phyloP scores from a whole-genome alignment of 2,797 vertebrate species.

The Amblyopsis hoosieri region DNA sequence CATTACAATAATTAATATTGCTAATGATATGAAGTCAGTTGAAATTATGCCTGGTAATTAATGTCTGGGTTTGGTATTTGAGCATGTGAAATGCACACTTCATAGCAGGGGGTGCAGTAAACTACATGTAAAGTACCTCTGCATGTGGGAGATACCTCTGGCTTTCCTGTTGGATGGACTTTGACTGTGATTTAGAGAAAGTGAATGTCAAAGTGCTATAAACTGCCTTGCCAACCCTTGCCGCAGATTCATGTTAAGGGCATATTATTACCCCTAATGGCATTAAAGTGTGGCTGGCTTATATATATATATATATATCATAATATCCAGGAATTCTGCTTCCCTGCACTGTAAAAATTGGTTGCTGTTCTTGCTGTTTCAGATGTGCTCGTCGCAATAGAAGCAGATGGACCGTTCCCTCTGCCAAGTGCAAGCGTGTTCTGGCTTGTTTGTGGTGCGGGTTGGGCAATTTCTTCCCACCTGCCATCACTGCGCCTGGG shows the following conservation, averaged over 20 bases:
- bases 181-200: constrained; percentile 66
- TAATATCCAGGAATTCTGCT: constrained; percentile 43
- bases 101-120: constrained; percentile 49
- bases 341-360: constrained; percentile 42
- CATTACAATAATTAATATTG: constrained; percentile 82
- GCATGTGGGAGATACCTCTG: constrained; percentile 29
- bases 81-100: constrained; percentile 56
- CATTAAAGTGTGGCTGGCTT: constrained; percentile 54
- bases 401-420: constrained; percentile 77
- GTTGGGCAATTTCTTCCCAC: constrained; percentile 79
- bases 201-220: constrained; percentile 57
- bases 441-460: constrained; percentile 79
- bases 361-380: constrained; percentile 60
- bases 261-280: constrained; percentile 78
- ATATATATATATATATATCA: constrained; percentile 34
- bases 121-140: constrained; percentile 39
- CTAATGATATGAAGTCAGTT: constrained; percentile 78
- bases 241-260: constrained; percentile 65
- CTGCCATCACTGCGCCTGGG: constrained; percentile 68
- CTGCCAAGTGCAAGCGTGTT: constrained; percentile 78
- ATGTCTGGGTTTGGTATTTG: constrained; percentile 59
- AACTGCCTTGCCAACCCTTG: constrained; percentile 50
- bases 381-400: constrained; percentile 51
- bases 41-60: constrained; percentile 81
- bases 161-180: constrained; percentile 47